Evolutionary conservation across 1,140 invertebrate species (phyloP), one percentile per base, ranked within the genome.

Genomic region (Aricia agestis): DNA sequence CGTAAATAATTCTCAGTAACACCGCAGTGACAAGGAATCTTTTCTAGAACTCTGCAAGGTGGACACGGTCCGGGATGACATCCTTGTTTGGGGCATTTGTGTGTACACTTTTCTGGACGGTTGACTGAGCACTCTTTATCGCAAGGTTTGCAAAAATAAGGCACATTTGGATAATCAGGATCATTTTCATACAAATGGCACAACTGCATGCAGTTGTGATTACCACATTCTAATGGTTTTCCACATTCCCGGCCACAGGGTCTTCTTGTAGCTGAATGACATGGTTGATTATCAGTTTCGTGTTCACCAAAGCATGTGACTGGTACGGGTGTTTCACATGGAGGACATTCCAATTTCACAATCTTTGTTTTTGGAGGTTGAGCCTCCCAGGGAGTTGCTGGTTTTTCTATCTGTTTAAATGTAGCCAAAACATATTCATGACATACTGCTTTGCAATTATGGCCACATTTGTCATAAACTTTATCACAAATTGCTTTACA

Each of bases 271-370:
- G 97, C 95, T 75, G 93, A 92, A 80, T 95, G 93, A 87, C 98
- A 99, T 0, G 96, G 95, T 91, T 95, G 94, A 15, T 94, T 85
- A n/a, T 91, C 88, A 6, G 94, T 94, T 92, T 98, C 97, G 86
- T 98, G 97, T 52, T 93, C 94, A 0, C 97, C 97, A 72, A 96
- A 93, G 87, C 98, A 98, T 3, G 94, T 93, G 0, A 97, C 93
- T 66, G 93, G 88, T 0, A 98, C 93, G 2, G 94, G 94, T 7
- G 95, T 93, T 66, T 94, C 92, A 82, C 96, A 97, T 0, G 94
- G 93, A 2, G 95, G 95, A 91, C 96, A 96, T 0, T 94, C 94
- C 17, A 95, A 92, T 65, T 89, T 92, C 81, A 95, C 94, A 41
- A 94, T 93, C 81, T 97, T 92, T 11, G 91, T 92, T 74, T 87